Evolutionary conservation across 2,888 invertebrate genomes (phyloP), one percentile per base, ranked within the genome.

Genomic region (Nematopogon swammerdamellus): DNA sequence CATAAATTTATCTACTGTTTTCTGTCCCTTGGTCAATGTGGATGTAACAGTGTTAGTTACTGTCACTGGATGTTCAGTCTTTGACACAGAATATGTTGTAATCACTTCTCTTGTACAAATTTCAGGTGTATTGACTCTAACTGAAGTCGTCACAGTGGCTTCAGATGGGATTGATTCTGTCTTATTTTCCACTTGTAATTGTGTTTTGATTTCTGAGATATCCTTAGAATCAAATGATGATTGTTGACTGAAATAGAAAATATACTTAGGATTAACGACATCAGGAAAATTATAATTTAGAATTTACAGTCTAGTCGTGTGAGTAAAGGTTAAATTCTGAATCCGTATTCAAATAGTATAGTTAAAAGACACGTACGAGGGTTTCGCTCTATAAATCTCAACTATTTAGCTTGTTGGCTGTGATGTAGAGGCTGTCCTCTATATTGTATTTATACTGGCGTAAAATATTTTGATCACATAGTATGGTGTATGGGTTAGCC

Each of bases 41-140:
- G 36, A 36, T 2, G 58, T 56, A 1, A 59, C 54, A 45, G 59
- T 60, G 4, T 57, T 61, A 0, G 58, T 48, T 54, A 63, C 60
- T 45, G 59, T 58, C 10, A 57, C 46, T 2, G 67, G 59, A 51
- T 65, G 61, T 29, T 59, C 58, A 53, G 59, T 61, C 45, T 57
- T 60, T 4, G 57, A 57, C 2, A 58, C 54, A 5, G 60, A 59
- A 44, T 67, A 63, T 4, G 60, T 59, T 18, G 64, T 64, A 55
- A 65, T 65, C 3, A 59, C 61, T 48, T 65, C 60, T 52, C 62
- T 64, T n/a, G 61, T 62, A n/a, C 60, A 58, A 51, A 61, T 60
- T 11, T 62, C 55, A 18, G 64, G 49, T 20, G 56, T 50, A 50
- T 53, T 10, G 10, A 14, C n/a, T 3, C 47, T 47, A 16, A 47